A percentile compares a stretch with the other conserved stretches of the same genome.
These are phyloP conservation scores for Andrena bicolor DNA, from an alignment of 2,888 invertebrate genomes.

Conservation along the genomic window DNA sequence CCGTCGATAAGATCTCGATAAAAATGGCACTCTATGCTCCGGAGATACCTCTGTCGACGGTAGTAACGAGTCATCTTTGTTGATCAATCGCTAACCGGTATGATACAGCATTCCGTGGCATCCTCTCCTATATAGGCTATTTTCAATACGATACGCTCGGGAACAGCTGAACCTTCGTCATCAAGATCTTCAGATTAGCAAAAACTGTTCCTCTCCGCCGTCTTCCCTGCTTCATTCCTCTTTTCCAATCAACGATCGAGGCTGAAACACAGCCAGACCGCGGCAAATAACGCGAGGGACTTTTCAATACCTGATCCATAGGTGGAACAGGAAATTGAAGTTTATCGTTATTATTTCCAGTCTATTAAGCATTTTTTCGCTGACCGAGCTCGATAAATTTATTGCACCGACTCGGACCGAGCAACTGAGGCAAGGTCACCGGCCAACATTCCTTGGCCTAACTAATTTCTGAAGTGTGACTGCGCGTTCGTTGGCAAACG, in stretches of 20 bases:
- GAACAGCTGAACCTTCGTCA: constrained; percentile 56
- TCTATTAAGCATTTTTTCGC: constrained; percentile 40
- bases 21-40: constrained; percentile 35
- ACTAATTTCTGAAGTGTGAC: constrained; percentile 42
- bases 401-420: constrained; percentile 5
- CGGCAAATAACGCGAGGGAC: constrained; percentile 32
- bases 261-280: constrained; percentile 3
- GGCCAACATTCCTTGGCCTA: constrained; percentile 40
- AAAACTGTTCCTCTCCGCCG: constrained; percentile 43
- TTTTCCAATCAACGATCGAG: constrained; percentile 29
- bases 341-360: constrained; percentile 33
- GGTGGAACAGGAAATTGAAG: constrained; percentile 44
- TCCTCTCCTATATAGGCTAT: constrained; percentile 46
- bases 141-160: constrained; percentile 55
- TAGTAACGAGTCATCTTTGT: constrained; percentile 64
- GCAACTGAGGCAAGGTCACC: constrained; percentile 33
- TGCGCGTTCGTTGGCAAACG: not conserved
- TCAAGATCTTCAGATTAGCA: constrained; percentile 61
- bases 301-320: constrained; percentile 35
- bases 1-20: constrained; percentile 33
- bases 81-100: constrained; percentile 60
- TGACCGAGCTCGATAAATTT: constrained; percentile 8
- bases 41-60: constrained; percentile 48
- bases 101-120: constrained; percentile 60
- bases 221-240: constrained; percentile 19